Base-by-base conservation (phyloP, 2,113 vertebrate genomes). In the Grantiella picta region DNA sequence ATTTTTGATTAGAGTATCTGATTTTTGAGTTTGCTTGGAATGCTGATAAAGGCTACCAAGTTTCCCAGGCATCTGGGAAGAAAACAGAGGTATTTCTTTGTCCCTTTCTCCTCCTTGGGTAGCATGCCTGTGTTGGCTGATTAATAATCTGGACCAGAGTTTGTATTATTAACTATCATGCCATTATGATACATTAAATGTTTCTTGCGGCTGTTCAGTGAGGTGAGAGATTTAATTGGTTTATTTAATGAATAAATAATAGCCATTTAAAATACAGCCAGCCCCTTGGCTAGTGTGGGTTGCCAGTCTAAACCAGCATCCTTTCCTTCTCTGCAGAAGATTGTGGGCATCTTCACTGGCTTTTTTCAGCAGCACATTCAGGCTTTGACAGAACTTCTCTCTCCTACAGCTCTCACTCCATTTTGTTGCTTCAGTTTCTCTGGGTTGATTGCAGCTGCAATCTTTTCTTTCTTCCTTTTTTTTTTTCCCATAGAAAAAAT, bases 381-480 rank as follows among this genome's bases (percentile, higher is more conserved):
- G 53, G 14, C 15, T 82, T 53, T 86, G 54, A 73, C 19, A 47
- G 24, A 90, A 35, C 22, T 86, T 25, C 24, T 61, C 21, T 68
- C 10, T 84, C 33, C 59, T 63, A 12, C 19, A 59, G 24, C 47
- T 94, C 61, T 76, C 18, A 10, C 21, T 94, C 60, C 27, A 52
- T 84, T 91, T 94, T 83, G 21, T 80, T 90, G 23, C 36, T 93
- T 78, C 52, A 56, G 47, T 56, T 68, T 86, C 54, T 56, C 45
- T 50, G 63, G 23, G 27, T 40, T 82, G 57, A 76, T 36, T 69
- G 24, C 90, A 93, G 75, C 88, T 93, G 82, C 85, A 75, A 24
- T 64, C 11, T 35, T 60, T 94, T 68, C 15, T 54, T 60, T 69
- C 24, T 38, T 64, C 11, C 6, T 12, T 50, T 78, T 63, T 61